Conservation (phyloP, 2,797 vertebrate species). For the Chaetodon trifasciatus region DNA sequence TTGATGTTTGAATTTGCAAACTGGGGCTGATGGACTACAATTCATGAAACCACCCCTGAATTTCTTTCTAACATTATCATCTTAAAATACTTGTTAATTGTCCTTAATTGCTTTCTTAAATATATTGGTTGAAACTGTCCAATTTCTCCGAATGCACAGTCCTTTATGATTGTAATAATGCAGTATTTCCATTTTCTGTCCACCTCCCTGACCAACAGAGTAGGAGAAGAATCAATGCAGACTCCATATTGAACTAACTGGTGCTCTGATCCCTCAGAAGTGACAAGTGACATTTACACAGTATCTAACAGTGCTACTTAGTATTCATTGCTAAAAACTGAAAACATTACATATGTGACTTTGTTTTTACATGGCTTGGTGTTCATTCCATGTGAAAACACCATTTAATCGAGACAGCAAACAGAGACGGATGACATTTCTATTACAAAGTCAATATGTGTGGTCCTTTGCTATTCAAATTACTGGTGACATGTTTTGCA, state of each 20-base stretch:
- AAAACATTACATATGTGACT: background rate
- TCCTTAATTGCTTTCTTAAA: background rate
- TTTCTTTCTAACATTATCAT: background rate
- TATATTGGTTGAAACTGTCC: background rate
- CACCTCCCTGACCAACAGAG: background rate
- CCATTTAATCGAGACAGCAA: conserved; percentile 35
- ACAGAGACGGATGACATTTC: conserved; percentile 30
- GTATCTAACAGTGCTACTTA: conserved; percentile 6
- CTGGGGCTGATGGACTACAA: background rate
- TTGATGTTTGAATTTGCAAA: background rate
- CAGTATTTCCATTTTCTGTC: background rate
- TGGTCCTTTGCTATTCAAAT: conserved; percentile 44
- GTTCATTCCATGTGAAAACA: conserved; percentile 14
- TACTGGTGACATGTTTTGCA: conserved; percentile 24
- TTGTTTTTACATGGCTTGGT: background rate
- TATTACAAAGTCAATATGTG: conserved; percentile 31
- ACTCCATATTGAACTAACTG: background rate
- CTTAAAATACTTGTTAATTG: background rate
- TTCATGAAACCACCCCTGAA: background rate
- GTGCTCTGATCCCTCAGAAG: background rate
- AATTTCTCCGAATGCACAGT: background rate
- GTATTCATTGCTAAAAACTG: conserved; percentile 9
- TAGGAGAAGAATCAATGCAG: background rate
- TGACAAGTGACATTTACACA: conserved; percentile 33
- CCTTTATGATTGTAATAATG: background rate